Evolutionary conservation across 2,797 vertebrate species (phyloP).

Genomic region (Oceanodroma leucorhoa): DNA sequence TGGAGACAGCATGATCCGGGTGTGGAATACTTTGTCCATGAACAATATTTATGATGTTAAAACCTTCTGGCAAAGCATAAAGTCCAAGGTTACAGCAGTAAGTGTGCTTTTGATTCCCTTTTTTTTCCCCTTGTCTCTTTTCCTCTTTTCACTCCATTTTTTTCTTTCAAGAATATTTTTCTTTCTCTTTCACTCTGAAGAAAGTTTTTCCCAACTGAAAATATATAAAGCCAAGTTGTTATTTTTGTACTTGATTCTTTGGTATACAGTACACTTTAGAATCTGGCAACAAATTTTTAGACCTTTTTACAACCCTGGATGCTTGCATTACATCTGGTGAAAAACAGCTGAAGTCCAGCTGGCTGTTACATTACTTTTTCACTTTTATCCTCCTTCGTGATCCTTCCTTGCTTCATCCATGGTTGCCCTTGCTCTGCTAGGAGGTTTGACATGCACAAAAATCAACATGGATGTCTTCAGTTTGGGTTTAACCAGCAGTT

Average conservation of each 20-base stretch:
- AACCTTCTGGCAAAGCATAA: slow-evolving; percentile 94
- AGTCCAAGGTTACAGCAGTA: slow-evolving; percentile 95
- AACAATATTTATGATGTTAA: slow-evolving; percentile 88
- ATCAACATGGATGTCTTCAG: not conserved
- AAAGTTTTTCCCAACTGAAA: not conserved
- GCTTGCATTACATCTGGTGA: not conserved
- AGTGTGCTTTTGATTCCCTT: slow-evolving; percentile 43
- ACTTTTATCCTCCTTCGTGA: not conserved
- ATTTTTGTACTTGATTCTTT: accelerated
- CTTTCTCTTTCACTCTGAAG: not conserved
- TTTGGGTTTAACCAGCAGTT: not conserved
- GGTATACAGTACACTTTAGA: not conserved
- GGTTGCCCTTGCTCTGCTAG: not conserved
- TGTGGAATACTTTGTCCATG: slow-evolving; percentile 91
- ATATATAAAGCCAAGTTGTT: not conserved
- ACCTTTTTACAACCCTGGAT: not conserved
- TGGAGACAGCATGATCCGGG: slow-evolving; percentile 92
- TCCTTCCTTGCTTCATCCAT: not conserved
- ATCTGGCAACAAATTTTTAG: not conserved
- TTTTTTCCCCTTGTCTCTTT: not conserved
- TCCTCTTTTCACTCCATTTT: not conserved
- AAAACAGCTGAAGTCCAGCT: not conserved
- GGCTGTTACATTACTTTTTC: not conserved
- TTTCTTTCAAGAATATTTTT: not conserved
- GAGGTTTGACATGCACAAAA: not conserved